Base-by-base conservation (phyloP, 1,140 invertebrate genomes). In the Penaeus chinensis region DNA sequence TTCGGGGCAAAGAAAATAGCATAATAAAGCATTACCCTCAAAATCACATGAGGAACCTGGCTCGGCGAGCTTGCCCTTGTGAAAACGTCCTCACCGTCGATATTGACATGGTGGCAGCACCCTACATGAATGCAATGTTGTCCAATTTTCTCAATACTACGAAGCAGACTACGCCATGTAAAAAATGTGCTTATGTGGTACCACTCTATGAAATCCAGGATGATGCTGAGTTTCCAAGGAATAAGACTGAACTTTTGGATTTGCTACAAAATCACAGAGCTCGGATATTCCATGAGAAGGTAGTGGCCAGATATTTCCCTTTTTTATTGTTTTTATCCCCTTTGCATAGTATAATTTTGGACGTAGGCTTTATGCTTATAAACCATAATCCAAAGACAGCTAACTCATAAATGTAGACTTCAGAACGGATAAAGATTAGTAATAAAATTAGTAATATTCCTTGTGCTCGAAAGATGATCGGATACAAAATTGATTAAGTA, bases 31-130 rank as follows among this genome's bases (percentile, higher is more conserved):
- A 54, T 8, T 74, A 74, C 71, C 71, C 71, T 0, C 71, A 74
- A 10, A 74, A 85, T n/a, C 77, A 79, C 13, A 61, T 85, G 76
- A 65, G 84, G n/a, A 85, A 85, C 62, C 11, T 85, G 0, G 84
- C 84, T 10, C 42, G 84, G 18, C 63, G 84, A 18, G 32, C 84
- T 3, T 85, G 84, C 18, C 84, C 62, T 18, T 79, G 76, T 20
- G 76, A 78, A 4, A 47, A 85, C 63, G 5, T 62, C 22, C 62
- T 85, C 37, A 85, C 76, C 60, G 60, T 85, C 62, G 84, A 85
- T 27, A 24, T 85, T n/a, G 84, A 85, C n/a, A 85, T 85, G 84
- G 7, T 85, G 20, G 42, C 84, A 42, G 19, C 62, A 42, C 71
- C 71, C 16, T 27, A 27, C 10, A 32, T 74, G 71, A 32, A 27